phyloP scores from a whole-genome alignment of 2,113 vertebrate species.

The Caranx melampygus region DNA sequence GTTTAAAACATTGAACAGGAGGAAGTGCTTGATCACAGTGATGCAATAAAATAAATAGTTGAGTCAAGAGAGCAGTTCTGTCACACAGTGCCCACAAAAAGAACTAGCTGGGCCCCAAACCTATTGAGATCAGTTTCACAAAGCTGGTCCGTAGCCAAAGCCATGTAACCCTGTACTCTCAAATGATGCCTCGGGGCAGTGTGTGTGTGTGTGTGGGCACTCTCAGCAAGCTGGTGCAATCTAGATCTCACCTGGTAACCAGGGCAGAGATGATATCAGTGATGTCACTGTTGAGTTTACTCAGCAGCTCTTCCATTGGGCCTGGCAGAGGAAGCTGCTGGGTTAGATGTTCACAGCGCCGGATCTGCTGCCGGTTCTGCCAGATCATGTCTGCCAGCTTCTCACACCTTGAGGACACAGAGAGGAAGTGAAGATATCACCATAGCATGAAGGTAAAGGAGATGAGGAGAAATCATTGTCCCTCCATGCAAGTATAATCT shows the following conservation, averaged over 20 bases:
- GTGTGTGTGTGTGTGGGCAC: no score
- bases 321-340: slow-evolving; percentile 95
- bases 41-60: no score
- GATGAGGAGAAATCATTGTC: neutral
- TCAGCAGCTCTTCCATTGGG: slow-evolving; percentile 91
- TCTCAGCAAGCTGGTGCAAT: neutral
- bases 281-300: slow-evolving; percentile 90
- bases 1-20: no score
- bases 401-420: slow-evolving; percentile 87
- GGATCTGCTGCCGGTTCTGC: slow-evolving; percentile 97
- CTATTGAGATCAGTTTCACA: no score
- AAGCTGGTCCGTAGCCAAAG: no score
- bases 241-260: slow-evolving; percentile 89
- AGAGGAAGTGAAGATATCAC: neutral
- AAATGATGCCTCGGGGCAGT: no score
- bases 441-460: neutral
- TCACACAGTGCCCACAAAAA: neutral
- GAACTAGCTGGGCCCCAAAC: no score
- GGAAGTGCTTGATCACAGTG: no score
- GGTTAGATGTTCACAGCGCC: slow-evolving; percentile 92
- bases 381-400: slow-evolving; percentile 96
- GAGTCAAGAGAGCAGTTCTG: no score
- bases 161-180: no score
- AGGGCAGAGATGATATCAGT: slow-evolving; percentile 96
- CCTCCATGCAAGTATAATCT: neutral